Evolutionary conservation across 2,888 invertebrate genomes (phyloP).

Genomic region (Heliconius aoede): DNA sequence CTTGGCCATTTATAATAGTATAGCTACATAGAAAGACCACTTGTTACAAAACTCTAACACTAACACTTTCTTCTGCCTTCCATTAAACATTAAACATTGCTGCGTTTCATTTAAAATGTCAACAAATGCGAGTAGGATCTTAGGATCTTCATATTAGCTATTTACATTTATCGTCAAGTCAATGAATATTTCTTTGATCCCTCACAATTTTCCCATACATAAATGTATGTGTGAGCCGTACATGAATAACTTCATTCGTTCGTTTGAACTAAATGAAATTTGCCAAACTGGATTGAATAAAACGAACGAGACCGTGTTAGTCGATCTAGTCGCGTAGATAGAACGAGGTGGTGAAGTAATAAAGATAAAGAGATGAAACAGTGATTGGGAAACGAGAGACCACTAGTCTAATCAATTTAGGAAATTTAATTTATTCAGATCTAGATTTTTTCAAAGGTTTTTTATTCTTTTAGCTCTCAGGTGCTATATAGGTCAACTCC

Average conservation of each 20-base stretch:
- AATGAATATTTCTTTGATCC: conserved; percentile 4
- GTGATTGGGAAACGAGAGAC: conserved; percentile 1
- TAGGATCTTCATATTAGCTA: too few relatives aligned
- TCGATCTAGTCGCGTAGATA: conserved; percentile 14
- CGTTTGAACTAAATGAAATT: conserved; percentile 13
- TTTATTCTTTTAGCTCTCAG: too few relatives aligned
- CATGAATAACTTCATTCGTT: not conserved
- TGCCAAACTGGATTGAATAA: conserved; percentile 11
- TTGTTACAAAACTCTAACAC: too few relatives aligned
- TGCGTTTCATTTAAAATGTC: too few relatives aligned
- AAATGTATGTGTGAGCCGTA: not conserved
- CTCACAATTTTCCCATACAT: not conserved
- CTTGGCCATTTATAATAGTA: not conserved
- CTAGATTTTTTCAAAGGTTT: not conserved
- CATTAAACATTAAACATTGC: too few relatives aligned
- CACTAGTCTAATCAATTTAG: conserved; percentile 2
- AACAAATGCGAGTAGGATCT: too few relatives aligned
- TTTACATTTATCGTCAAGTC: not conserved
- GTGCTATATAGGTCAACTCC: not conserved
- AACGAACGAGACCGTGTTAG: conserved; percentile 6
- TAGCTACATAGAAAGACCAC: not conserved
- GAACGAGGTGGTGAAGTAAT: conserved; percentile 17
- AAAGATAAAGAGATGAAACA: not conserved
- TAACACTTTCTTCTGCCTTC: too few relatives aligned
- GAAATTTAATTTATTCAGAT: conserved; percentile 4